These are phyloP conservation scores for Rhabdornis inornatus DNA, from an alignment of 2,113 vertebrate species.

Conservation along the genomic window DNA sequence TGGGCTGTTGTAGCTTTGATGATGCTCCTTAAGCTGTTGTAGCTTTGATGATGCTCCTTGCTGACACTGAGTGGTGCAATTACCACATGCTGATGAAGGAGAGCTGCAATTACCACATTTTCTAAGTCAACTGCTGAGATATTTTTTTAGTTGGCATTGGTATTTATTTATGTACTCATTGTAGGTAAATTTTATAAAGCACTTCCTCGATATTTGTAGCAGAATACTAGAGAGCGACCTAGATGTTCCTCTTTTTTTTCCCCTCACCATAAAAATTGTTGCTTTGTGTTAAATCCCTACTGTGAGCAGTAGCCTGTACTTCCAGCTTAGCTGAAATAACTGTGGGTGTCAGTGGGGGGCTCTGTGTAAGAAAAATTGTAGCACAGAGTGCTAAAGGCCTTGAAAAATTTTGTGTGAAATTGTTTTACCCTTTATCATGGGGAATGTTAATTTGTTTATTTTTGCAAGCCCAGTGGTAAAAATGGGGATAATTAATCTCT, in stretches of 20 bases:
- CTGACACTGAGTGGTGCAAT: slow-evolving; percentile 43
- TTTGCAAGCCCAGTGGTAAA: not conserved
- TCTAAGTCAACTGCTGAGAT: slow-evolving; percentile 21
- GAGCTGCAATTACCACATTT: not conserved
- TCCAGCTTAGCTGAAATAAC: not conserved
- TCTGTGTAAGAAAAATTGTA: not conserved
- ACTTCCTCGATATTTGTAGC: not conserved
- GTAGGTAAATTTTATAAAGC: not conserved
- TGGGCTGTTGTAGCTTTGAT: slow-evolving; percentile 21
- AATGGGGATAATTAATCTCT: not conserved
- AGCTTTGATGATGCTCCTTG: slow-evolving; percentile 50
- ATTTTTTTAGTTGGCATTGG: not conserved
- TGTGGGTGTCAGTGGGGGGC: not conserved
- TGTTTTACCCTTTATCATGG: not conserved
- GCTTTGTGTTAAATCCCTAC: not conserved
- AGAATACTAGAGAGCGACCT: not conserved
- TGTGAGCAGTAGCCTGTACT: not conserved
- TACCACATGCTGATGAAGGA: slow-evolving; percentile 25
- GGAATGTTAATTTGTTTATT: not conserved
- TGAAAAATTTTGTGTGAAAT: not conserved
- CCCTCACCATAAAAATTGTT: not conserved
- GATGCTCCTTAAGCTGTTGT: slow-evolving; percentile 38
- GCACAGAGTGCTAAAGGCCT: not conserved
- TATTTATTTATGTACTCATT: slow-evolving; percentile 9
- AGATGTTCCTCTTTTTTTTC: not conserved